Base-by-base conservation (phyloP, 2,797 vertebrate species). In the Rhinogobio ventralis region DNA sequence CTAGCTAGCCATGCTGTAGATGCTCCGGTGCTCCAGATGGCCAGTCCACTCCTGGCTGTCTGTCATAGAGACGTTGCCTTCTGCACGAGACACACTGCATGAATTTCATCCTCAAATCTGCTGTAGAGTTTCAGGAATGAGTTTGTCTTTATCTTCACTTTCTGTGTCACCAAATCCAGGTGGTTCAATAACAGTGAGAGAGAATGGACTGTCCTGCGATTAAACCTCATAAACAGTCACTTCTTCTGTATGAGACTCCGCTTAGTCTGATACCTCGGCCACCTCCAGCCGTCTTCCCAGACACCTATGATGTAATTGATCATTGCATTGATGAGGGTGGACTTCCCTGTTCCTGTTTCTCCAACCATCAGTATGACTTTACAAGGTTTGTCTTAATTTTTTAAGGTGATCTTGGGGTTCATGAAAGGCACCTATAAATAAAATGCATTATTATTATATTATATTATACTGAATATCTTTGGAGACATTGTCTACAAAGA, bases 281-380 rank as follows among this genome's bases (percentile, higher is more conserved):
- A 53, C 15, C 28, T 53, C 28, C 25, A 74, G 28, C 19, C 72
- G 53, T 33, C 19, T 19, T 74, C 49, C 49, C 72, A 74, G n/a
- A 53, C 30, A 55, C 49, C 51, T 5, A 55, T 75, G 51, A 36
- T 77, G 39, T 77, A 77, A 42, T 57, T 75, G 53, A 55, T n/a
- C 20, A 6, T 36, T 13, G 74, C 30, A 75, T 75, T 23, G 25
- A 83, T 64, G 25, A 76, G 71, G 28, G 85, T 77, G n/a, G 85
- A 64, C 42, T 86, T 82, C 23, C 85, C 85, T 11, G 79, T n/a
- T 75, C 73, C 85, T 46, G 85, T 82, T 69, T 79, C 51, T 82
- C 80, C 80, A 77, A 86, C 4, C 49, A 86, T 11, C 14, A 86
- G 13, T 28, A 82, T 76, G 79, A 62, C 55, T 36, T 79, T 82